Conservation (phyloP, 1,140 invertebrate genomes). For the Drosophila sturtevanti region DNA sequence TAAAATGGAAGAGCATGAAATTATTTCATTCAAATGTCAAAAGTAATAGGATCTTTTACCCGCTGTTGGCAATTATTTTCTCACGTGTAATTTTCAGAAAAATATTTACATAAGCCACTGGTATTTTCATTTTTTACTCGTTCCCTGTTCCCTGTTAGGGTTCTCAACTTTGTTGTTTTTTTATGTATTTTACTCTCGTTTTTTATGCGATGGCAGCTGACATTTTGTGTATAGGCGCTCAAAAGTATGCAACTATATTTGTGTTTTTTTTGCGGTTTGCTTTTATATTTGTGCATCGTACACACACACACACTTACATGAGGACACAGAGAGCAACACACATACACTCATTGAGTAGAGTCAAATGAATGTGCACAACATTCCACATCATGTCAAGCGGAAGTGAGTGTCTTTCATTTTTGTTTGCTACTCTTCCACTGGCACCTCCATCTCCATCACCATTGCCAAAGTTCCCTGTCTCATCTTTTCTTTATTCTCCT, state of each 20-base stretch:
- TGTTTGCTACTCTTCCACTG: conserved; percentile 59
- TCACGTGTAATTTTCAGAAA: conserved; percentile 38
- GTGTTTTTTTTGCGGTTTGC: conserved; percentile 73
- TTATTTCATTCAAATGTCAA: background rate
- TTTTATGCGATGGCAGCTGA: conserved; percentile 33
- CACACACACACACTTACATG: conserved; percentile 34
- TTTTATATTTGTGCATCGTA: conserved; percentile 72
- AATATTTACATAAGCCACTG: conserved; percentile 40
- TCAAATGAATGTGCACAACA: conserved; percentile 74
- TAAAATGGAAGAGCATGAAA: background rate
- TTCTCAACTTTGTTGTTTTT: conserved; percentile 29
- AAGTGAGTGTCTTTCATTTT: conserved; percentile 81
- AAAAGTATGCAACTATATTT: conserved; percentile 76
- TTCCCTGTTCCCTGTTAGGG: background rate
- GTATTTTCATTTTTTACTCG: background rate
- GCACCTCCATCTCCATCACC: background rate
- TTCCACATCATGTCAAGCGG: conserved; percentile 76
- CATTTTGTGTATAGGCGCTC: conserved; percentile 73
- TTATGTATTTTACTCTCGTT: conserved; percentile 11
- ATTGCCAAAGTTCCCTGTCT: background rate
- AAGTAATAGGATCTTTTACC: background rate
- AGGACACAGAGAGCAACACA: background rate
- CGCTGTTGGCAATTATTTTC: conserved; percentile 10
- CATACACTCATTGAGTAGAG: conserved; percentile 56
- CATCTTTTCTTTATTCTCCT: conserved; percentile 29